Percentiles rank a stretch among this genome's conserved stretches.
Conservation (phyloP, 2,113 vertebrate species). For the Callopanchax toddi region DNA sequence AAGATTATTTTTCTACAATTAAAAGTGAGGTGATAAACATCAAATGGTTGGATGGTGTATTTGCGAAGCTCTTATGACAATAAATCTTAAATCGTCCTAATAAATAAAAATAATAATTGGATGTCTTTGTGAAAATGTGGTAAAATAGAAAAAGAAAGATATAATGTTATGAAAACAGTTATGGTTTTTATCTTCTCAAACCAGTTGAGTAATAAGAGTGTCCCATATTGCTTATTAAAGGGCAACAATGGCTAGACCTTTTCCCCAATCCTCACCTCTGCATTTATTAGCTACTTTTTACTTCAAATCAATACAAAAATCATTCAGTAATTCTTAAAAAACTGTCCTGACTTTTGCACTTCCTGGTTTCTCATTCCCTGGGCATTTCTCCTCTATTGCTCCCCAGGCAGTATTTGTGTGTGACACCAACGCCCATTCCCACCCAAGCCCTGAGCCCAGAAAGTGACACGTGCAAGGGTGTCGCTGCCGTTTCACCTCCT, state of each 20-base stretch:
- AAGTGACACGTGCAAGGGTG: slow-evolving; percentile 79
- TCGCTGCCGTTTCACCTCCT: slow-evolving; percentile 82
- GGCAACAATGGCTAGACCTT: not conserved
- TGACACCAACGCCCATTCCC: slow-evolving; percentile 76
- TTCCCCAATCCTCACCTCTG: not conserved
- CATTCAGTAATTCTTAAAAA: not conserved
- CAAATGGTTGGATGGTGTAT: slow-evolving; percentile 20
- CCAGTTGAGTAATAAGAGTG: slow-evolving; percentile 4
- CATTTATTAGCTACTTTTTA: not conserved
- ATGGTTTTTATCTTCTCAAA: slow-evolving; percentile 6
- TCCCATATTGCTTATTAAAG: slow-evolving; percentile 14
- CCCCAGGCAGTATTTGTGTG: slow-evolving; percentile 72
- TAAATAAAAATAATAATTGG: slow-evolving; percentile 20
- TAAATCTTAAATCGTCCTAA: slow-evolving; percentile 26
- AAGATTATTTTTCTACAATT: slow-evolving; percentile 38
- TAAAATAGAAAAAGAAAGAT: slow-evolving; percentile 18
- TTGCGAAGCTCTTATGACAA: slow-evolving; percentile 24
- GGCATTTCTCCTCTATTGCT: slow-evolving; percentile 68
- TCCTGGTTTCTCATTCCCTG: slow-evolving; percentile 76
- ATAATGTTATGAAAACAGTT: not conserved
- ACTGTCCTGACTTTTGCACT: slow-evolving; percentile 40
- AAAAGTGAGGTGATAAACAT: slow-evolving; percentile 36
- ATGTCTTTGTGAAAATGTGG: slow-evolving; percentile 26
- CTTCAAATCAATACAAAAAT: not conserved
- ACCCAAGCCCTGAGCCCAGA: slow-evolving; percentile 74